A percentile compares a stretch with the other conserved stretches of the same genome.
Evolutionary conservation across 2,888 invertebrate species (phyloP).

Genomic region (Pyrochroa serraticornis): DNA sequence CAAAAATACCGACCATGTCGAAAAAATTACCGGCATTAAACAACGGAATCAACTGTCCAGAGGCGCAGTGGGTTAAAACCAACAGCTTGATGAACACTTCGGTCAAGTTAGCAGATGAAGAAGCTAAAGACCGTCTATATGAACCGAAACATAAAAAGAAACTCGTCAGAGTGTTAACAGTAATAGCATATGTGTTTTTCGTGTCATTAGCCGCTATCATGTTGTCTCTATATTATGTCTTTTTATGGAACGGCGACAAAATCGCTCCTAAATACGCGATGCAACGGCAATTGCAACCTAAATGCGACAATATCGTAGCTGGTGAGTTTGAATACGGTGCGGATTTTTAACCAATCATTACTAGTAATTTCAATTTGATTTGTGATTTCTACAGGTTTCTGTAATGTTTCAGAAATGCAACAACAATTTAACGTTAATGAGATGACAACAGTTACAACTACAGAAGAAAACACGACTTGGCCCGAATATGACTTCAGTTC

Average conservation of each 20-base stretch:
- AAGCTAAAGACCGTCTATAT: slow-evolving; percentile 73
- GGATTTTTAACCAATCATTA: too few relatives aligned
- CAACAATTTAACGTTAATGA: slow-evolving; percentile 29
- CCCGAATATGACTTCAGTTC: slow-evolving; percentile 27
- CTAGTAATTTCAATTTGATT: neutral
- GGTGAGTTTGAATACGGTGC: slow-evolving; percentile 31
- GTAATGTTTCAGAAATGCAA: slow-evolving; percentile 35
- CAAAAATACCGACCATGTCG: slow-evolving; percentile 68
- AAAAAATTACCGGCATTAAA: slow-evolving; percentile 54
- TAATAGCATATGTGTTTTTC: slow-evolving; percentile 91
- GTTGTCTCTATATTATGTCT: slow-evolving; percentile 91
- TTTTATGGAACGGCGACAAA: slow-evolving; percentile 86
- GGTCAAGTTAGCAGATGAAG: slow-evolving; percentile 70
- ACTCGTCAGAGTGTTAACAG: slow-evolving; percentile 88
- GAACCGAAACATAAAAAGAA: slow-evolving; percentile 87
- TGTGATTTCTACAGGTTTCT: neutral
- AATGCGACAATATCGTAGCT: slow-evolving; percentile 43
- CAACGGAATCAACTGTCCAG: slow-evolving; percentile 60
- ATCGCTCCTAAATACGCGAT: slow-evolving; percentile 36
- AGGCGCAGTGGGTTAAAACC: slow-evolving; percentile 48
- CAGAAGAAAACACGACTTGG: slow-evolving; percentile 39
- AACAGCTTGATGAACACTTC: slow-evolving; percentile 59
- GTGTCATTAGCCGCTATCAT: slow-evolving; percentile 94
- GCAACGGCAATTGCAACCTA: slow-evolving; percentile 12
- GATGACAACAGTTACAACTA: slow-evolving; percentile 11